Base-by-base conservation (phyloP, 2,888 invertebrate genomes). In the Clivina fossor region DNA sequence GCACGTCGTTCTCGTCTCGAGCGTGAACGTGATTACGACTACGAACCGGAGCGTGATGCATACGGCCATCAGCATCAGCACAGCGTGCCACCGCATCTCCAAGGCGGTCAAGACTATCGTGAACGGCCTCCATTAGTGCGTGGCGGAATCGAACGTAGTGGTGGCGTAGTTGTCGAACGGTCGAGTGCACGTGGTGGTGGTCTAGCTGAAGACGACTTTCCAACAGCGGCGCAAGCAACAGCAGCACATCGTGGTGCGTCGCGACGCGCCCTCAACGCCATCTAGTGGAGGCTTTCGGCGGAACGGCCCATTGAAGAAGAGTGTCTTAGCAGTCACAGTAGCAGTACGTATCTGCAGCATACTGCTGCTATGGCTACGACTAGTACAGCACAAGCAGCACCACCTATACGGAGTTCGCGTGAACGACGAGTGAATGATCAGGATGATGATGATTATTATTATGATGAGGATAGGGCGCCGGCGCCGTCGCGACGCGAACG, bases 261-360 rank as follows among this genome's bases (percentile, higher is more conserved):
- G 65, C 79, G 86, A 59, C 80, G 86, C 68, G 84, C 84, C 65
- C 81, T 85, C 66, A 86, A 86, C 76, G 86, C 85, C 72, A 86
- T 87, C 74, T 87, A 85, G 82, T 79, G 74, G 74, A 73, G 74
- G 74, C 74, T 74, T 66, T 72, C 74, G 69, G 71, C 74, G 74
- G 75, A 74, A 64, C 73, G 72, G 63, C 73, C 74, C 65, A 74
- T 74, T 71, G 74, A 72, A 71, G 74, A 74, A 67, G 74, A 74
- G 72, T n/a, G n/a, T n/a, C n/a, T n/a, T n/a, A 37, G 22, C 51
- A 41, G 24, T 19, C 35, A 4, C 41, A 51, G 24, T 51, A 51
- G n/a, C 30, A 51, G n/a, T 41, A 26, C 13, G 20, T 32, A 22
- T 43, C 41, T n/a, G 26, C 37, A 16, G 33, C 32, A 7, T 33